Evolutionary conservation across 2,113 vertebrate genomes (phyloP), one percentile per base, ranked within the genome.

Genomic region (Microcebus murinus): DNA sequence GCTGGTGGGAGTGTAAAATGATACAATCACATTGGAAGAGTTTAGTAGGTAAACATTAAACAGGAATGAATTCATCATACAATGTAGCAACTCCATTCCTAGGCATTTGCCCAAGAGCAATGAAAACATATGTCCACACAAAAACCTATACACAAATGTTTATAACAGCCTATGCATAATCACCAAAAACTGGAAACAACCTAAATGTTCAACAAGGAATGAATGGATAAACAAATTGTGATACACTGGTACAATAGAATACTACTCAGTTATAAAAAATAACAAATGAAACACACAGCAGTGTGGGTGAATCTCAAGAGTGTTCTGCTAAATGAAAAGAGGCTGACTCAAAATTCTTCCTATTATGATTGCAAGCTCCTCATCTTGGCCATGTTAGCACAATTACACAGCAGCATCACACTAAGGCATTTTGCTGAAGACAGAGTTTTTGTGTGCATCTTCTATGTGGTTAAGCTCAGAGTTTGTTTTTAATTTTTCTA

Each of bases 21-120:
- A 57, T 48, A 86, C 27, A 81, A 57, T 15, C 65, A 85, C 59
- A 39, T n/a, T 25, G 29, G 36, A 77, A 76, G 39, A 92, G 27
- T 50, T 90, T 88, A 94, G 61, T 65, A 76, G 45, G 36, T 73
- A 55, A 93, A 87, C 55, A 42, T 93, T 93, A 90, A 95, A 74
- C 25, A 81, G 55, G 74, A 55, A 74, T 48, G 74, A 55, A 74
- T 48, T 86, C 42, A 50, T 21, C 71, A 65, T 52, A 71, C 20
- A 82, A 9, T 14, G 31, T 79, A 79, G 57, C n/a, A 87, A 82
- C 80, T 92, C 36, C 21, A n/a, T 71, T 82, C 91, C 83, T 71
- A 94, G 45, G 48, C 86, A 77, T 89, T 89, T 82, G 92, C 20
- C 39, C 34, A 88, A 77, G n/a, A 82, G 36, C 94, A 95, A 81